phyloP scores from a whole-genome alignment of 2,888 invertebrate genomes.

The Harmothoe impar region DNA sequence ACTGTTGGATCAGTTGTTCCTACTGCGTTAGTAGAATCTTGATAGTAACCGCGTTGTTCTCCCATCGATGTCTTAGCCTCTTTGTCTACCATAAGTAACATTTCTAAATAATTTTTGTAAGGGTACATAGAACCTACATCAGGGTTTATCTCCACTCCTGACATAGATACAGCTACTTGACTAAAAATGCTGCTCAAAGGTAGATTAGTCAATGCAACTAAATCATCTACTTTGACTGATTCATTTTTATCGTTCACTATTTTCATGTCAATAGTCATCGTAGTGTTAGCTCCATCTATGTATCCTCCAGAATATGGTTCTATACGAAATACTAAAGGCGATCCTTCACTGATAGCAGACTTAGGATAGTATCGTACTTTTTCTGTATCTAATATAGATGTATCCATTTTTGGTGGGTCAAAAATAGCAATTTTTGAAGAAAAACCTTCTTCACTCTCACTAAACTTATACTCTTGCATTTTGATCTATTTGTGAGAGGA shows the following conservation, averaged over 20 bases:
- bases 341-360: neutral
- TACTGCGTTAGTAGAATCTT: neutral
- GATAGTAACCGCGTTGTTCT: neutral
- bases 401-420: neutral
- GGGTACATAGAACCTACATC: neutral
- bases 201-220: neutral
- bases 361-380: neutral
- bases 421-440: neutral
- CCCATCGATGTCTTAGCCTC: too few relatives aligned
- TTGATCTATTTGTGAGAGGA: neutral
- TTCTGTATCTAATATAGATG: too few relatives aligned
- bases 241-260: too few relatives aligned
- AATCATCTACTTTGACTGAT: neutral
- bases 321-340: too few relatives aligned
- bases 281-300: neutral
- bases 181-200: neutral
- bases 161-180: neutral
- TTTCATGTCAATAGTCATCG: too few relatives aligned
- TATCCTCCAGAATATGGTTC: neutral
- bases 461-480: constrained; percentile 12
- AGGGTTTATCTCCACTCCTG: too few relatives aligned
- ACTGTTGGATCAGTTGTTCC: too few relatives aligned
- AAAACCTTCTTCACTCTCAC: too few relatives aligned
- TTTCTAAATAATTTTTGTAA: too few relatives aligned
- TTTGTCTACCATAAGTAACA: too few relatives aligned